Base-by-base conservation (phyloP, 92 coral and sea anemone species). In the Paramuricea clavata region DNA sequence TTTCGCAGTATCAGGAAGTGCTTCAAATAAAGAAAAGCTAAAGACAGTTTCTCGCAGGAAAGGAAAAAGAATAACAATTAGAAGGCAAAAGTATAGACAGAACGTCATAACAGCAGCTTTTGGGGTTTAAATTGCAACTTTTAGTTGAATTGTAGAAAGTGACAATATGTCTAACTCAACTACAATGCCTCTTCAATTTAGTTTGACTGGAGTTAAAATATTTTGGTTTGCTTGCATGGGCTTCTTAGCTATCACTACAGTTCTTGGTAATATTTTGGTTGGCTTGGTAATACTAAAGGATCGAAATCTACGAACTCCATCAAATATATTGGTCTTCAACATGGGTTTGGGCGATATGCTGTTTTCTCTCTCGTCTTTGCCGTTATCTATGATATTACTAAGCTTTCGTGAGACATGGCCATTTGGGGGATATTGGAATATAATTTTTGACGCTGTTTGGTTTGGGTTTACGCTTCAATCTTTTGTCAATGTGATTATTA, bases 381-480 rank as follows among this genome's bases (percentile, higher is more conserved):
- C 79, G 59, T 42, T 73, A 22, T 1, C 57, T 3, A 42, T 73
- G 34, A 31, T 42, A 12, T 73, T 42, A 2, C 49, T 73, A 12
- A 21, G 31, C 11, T 44, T 5, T 43, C 79, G 60, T 23, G 27
- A 23, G 3, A 21, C 49, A 5, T 73, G 79, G 79, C 32, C 57
- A 12, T 31, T 73, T 73, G 79, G 79, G 8, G 22, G 41, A 33
- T 3, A 25, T 6, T 30, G 49, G 1, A 73, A 73, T 12, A 73
- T 73, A 19, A 21, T 12, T 12, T 42, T 44, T 43, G 79, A 73
- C n/a, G 57, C 57, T 1, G 9, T 73, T 21, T 73, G 79, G 79
- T 73, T 73, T 27, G 79, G 33, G 2, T 42, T 44, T 16, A 41
- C 59, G 2, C 28, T 73, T 0, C n/a, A 41, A 21, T 42, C 79